Evolutionary conservation across 2,113 vertebrate species (phyloP), one percentile per base, ranked within the genome.

Genomic region (Dinomys branickii): DNA sequence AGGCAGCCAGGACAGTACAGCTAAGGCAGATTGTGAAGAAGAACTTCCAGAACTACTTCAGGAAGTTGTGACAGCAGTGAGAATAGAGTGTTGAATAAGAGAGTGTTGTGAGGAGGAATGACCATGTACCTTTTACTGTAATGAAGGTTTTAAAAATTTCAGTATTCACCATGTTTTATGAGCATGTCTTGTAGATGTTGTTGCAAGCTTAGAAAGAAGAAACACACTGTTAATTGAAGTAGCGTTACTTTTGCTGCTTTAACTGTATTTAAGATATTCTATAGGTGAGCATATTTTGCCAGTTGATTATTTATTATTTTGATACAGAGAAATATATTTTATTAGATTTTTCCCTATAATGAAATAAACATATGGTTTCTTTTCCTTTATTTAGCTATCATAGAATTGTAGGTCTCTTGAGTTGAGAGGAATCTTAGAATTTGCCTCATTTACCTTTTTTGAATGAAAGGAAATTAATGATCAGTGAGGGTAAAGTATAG

Each of bases 361-460:
- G 19, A 85, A 78, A 4, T 65, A 17, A 82, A 87, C 17, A 85
- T 58, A 9, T 1, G 69, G 3, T 44, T 77, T 96, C 12, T 78
- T 38, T 90, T 61, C n/a, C 28, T 88, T 95, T 71, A 33, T 77
- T 96, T 90, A 80, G 24, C 33, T 75, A 1, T 89, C 26, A 38
- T 38, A 75, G 59, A 81, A n/a, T 71, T 13, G 16, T 63, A 52
- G 69, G 50, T 92, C 3, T 81, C 56, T 92, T 58, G 22, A 90
- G 90, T 14, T 94, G 33, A 94, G 92, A 94, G 44, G 52, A 88
- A 58, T 4, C 6, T 33, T 92, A 92, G 54, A 85, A 73, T 93
- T 96, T 88, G 50, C n/a, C 1, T 61, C 20, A 35, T 38, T 91
- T 93, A 50, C 2, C 13, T n/a, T 71, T 85, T 88, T 75, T 61